Base-by-base conservation (phyloP, 2,797 vertebrate genomes). In the Lophotriccus pileatus region DNA sequence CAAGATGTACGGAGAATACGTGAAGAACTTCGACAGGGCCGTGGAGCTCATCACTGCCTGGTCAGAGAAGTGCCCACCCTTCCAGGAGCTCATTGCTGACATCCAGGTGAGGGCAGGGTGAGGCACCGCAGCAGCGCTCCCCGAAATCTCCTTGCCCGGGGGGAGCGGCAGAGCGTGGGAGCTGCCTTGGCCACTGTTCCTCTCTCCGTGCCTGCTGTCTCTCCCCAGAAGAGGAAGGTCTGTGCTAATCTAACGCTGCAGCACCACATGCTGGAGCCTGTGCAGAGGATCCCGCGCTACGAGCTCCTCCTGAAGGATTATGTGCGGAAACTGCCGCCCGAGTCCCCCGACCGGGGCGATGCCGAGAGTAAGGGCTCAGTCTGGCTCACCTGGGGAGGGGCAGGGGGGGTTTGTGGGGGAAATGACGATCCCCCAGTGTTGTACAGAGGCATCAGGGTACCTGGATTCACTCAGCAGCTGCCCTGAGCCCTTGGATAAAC, bases 291-390 rank as follows among this genome's bases (percentile, higher is more conserved):
- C 41, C 99, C 98, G 0, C 98, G 98, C 52, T 99, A 99, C 0
- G 98, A 99, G 93, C 98, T 99, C 96, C 97, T 99, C 52, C 98
- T 99, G 41, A 98, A 98, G 85, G 98, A 99, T 43, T 99, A 99
- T 7, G 80, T 99, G 49, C 98, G 89, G 94, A 99, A 98, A 62
- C 98, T 99, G 15, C 98, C 98, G 0, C 90, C 97, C 2, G 90
- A 98, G 5, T 97, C 98, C 63, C 96, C 97, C 0, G 99, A 99
- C 96, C 96, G 84, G 67, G 90, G 82, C 0, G 96, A 98, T 12
- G 98, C 98, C 3, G 96, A 98, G 94, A 98, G 98, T 98, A 92
- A 97, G 97, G 46, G 66, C 24, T 87, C 63, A 1, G 1, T 23
- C 37, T 44, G 52, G 7, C 53, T 36, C 28, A 9, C 67, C 11